A percentile compares a stretch with the other conserved stretches of the same genome.
phyloP scores from a whole-genome alignment of 2,888 invertebrate genomes.

The Drosophila pseudotalamancana region DNA sequence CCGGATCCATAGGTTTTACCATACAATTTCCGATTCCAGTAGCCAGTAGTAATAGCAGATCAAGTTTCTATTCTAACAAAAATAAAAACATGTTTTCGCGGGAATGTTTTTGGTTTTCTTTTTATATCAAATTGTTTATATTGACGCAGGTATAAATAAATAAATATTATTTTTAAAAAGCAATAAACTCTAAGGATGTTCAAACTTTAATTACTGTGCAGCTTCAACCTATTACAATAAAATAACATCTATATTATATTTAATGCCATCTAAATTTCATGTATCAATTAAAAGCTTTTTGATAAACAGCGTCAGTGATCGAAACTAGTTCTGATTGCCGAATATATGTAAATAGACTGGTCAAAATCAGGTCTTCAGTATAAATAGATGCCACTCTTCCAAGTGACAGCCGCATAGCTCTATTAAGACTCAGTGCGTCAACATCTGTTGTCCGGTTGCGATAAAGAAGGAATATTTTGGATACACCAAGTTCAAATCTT shows the following conservation, averaged over 20 bases:
- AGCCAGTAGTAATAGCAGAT: not conserved
- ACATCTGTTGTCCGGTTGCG: slow-evolving; percentile 18
- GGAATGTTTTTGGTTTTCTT: not conserved
- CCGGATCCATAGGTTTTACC: not conserved
- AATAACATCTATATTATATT: not conserved
- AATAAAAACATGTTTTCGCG: slow-evolving; percentile 17
- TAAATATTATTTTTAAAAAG: not conserved
- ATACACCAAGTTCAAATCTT: not conserved
- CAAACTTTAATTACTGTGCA: not conserved
- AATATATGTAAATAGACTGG: slow-evolving; percentile 29
- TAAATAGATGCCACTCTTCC: slow-evolving; percentile 38
- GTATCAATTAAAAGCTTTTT: slow-evolving; percentile 1
- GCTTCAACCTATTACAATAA: not conserved
- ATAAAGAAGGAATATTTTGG: slow-evolving; percentile 8
- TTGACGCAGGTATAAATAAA: too few relatives aligned
- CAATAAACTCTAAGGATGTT: not conserved
- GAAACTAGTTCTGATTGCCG: slow-evolving; percentile 37
- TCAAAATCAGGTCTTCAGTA: slow-evolving; percentile 28
- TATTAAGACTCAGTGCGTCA: slow-evolving; percentile 14
- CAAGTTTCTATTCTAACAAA: slow-evolving; percentile 7
- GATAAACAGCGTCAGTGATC: slow-evolving; percentile 1
- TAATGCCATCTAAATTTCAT: slow-evolving; percentile 14
- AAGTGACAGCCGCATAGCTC: slow-evolving; percentile 9
- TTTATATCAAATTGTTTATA: not conserved
- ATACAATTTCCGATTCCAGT: not conserved